Base-by-base conservation (phyloP, 2,888 invertebrate genomes). In the Philereme vetulata region DNA sequence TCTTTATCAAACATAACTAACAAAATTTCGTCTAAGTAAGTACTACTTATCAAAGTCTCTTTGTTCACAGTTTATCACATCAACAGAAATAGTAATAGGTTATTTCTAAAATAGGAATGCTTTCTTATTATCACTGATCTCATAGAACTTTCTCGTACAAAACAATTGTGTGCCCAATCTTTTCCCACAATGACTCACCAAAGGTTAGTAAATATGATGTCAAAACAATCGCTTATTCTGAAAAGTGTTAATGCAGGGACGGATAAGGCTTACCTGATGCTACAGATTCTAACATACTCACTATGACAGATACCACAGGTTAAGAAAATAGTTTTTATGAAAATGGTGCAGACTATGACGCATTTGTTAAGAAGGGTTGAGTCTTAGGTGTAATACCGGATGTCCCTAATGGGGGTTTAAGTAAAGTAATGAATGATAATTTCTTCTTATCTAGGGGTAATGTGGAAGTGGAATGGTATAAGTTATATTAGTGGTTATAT, bases 191-290 rank as follows among this genome's bases (percentile, higher is more conserved):
- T 70, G 66, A 68, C 64, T 67, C 66, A 68, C 53, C 60, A 32
- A 10, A 47, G 43, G 8, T 46, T 48, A 40, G 63, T 70, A 75
- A 71, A 77, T 67, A 74, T 71, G 67, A 62, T 60, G 60, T 61
- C 76, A 71, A 76, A 71, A 78, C 72, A 77, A 77, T 68, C 5
- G 67, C 47, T 46, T 56, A 65, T 80, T 76, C 77, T 64, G 60
- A 72, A 78, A 81, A 82, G 76, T 79, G 80, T 72, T 85, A 83
- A 84, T 78, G 71, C 65, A 56, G 70, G 73, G 73, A 63, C 56
- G 70, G 85, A 81, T 85, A 81, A 84, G 76, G 74, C 55, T 58
- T 82, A 81, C 80, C 80, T 81, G 82, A 60, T 66, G 62, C 57
- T 65, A 67, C 70, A 62, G 66, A 59, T 66, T 71, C 70, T 68